Evolutionary conservation across 2,888 invertebrate species (phyloP).

Genomic region (Eulithis prunata): DNA sequence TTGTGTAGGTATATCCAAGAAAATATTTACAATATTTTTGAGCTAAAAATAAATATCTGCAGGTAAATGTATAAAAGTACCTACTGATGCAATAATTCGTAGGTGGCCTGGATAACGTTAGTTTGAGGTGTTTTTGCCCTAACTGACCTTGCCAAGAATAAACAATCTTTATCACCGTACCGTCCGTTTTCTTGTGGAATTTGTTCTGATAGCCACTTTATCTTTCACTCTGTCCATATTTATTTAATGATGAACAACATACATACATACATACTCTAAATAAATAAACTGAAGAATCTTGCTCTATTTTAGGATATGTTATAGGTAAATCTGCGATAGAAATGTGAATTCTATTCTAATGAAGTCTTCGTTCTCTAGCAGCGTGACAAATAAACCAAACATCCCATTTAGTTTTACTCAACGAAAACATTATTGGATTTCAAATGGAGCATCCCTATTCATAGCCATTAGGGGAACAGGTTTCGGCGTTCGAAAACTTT

Average conservation of each 20-base stretch:
- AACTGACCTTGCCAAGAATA: conserved; percentile 50
- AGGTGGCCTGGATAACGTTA: conserved; percentile 9
- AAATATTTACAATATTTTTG: too few relatives aligned
- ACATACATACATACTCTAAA: conserved; percentile 13
- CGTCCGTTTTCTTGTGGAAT: conserved; percentile 30
- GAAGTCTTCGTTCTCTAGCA: neutral
- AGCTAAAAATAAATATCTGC: neutral
- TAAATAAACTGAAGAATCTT: conserved; percentile 12
- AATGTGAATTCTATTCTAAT: conserved; percentile 8
- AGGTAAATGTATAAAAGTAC: neutral
- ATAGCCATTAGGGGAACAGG: conserved; percentile 54
- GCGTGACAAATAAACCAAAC: conserved; percentile 33
- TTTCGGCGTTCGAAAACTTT: conserved; percentile 47
- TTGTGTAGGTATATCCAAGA: too few relatives aligned
- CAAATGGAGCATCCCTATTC: conserved; percentile 50
- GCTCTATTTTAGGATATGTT: conserved; percentile 14
- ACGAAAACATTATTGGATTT: conserved; percentile 46
- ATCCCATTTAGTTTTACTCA: conserved; percentile 33
- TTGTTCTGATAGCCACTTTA: conserved; percentile 34
- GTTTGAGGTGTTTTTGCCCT: conserved; percentile 35
- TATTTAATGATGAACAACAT: conserved; percentile 30
- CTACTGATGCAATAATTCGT: neutral
- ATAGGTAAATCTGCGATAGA: neutral
- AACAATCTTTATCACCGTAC: conserved; percentile 45
- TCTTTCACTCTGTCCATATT: conserved; percentile 38